These are phyloP conservation scores for Caenorhabditis afra DNA, from an alignment of 2,888 invertebrate genomes.

Conservation along the genomic window DNA sequence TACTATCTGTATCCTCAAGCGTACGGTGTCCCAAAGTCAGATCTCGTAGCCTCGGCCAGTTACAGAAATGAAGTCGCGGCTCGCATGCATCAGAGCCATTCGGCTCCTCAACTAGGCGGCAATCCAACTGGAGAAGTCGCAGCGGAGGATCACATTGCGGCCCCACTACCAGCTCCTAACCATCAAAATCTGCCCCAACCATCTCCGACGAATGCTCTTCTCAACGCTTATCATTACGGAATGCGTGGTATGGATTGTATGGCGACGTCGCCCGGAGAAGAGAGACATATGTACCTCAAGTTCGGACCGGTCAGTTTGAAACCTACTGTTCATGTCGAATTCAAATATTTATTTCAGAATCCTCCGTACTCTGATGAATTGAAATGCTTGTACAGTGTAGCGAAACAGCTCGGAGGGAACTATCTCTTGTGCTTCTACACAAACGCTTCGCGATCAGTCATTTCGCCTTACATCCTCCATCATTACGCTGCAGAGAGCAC, in stretches of 20 bases:
- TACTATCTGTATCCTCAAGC: slow-evolving; percentile 36
- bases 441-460: slow-evolving; percentile 37
- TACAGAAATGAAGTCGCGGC: slow-evolving; percentile 27
- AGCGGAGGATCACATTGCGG: background rate
- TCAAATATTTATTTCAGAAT: no score
- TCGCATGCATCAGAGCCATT: slow-evolving; percentile 73
- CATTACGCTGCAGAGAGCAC: slow-evolving; percentile 42
- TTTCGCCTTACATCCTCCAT: slow-evolving; percentile 55
- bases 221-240: slow-evolving; percentile 47
- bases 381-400: slow-evolving; percentile 21
- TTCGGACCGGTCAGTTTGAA: slow-evolving; percentile 20
- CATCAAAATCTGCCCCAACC: slow-evolving; percentile 25
- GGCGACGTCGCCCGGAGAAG: slow-evolving; percentile 36
- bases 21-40: slow-evolving; percentile 17
- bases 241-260: slow-evolving; percentile 60
- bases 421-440: slow-evolving; percentile 35
- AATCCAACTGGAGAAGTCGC: background rate
- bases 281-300: slow-evolving; percentile 37
- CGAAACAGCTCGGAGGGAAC: slow-evolving; percentile 28
- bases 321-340: no score
- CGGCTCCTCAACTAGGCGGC: slow-evolving; percentile 71
- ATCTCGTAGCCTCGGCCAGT: slow-evolving; percentile 4
- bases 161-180: background rate
- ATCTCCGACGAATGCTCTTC: slow-evolving; percentile 7
- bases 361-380: slow-evolving; percentile 45